These are phyloP conservation scores for Microtus ochrogaster DNA, from an alignment of 2,113 vertebrate genomes.

Conservation along the genomic window DNA sequence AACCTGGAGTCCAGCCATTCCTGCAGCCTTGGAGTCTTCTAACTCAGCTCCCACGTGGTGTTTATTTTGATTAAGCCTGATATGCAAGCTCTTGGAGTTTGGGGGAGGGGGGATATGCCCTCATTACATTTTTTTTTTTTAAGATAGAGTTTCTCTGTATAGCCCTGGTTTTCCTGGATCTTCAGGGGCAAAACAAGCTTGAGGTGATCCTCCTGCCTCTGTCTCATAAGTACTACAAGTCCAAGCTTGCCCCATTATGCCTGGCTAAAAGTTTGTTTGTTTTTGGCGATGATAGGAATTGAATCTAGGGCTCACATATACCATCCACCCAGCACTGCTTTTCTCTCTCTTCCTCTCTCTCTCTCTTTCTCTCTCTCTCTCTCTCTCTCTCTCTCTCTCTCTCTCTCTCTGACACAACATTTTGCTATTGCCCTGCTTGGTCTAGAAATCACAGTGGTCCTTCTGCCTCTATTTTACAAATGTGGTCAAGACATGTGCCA, in stretches of 20 bases:
- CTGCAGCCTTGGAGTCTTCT: not conserved
- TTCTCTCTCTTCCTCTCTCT: too few species aligned
- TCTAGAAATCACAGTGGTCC: not conserved
- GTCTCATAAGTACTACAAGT: not conserved
- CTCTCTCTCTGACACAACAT: not conserved
- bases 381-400: fast-evolving
- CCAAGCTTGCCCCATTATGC: not conserved
- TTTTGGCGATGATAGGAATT: not conserved
- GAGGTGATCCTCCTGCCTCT: not conserved
- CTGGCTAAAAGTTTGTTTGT: not conserved
- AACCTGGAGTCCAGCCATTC: not conserved
- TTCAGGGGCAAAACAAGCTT: not conserved
- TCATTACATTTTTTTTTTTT: too few species aligned
- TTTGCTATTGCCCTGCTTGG: not conserved
- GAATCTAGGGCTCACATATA: not conserved
- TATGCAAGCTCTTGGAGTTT: not conserved
- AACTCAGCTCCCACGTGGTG: not conserved
- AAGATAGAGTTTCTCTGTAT: not conserved
- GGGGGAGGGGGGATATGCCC: not conserved
- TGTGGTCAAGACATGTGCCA: not conserved
- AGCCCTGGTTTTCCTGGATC: not conserved
- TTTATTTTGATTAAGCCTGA: not conserved
- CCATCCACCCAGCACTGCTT: not conserved
- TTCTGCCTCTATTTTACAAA: not conserved
- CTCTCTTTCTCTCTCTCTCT: fast-evolving